phyloP scores from a whole-genome alignment of 2,888 invertebrate species.

The Lasiommata megera region DNA sequence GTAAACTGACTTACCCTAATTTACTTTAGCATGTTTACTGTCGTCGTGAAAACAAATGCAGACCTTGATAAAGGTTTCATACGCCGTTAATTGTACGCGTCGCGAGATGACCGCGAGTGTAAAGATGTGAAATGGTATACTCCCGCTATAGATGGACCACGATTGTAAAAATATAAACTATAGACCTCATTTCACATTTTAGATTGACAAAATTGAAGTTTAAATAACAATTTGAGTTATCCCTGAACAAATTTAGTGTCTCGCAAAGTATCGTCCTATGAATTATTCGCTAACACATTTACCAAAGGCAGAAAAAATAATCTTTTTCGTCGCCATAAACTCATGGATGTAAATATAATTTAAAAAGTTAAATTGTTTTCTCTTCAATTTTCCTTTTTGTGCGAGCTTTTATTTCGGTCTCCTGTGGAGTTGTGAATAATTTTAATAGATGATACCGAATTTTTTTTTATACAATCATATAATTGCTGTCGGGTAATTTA shows the following conservation, averaged over 20 bases:
- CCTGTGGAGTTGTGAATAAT: conserved; percentile 5
- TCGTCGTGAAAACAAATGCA: too few relatives aligned
- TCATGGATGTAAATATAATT: conserved; percentile 29
- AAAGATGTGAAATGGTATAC: too few relatives aligned
- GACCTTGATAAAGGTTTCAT: too few relatives aligned
- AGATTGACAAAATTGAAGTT: background rate
- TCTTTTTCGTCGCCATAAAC: conserved; percentile 19
- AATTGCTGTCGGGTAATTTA: too few relatives aligned
- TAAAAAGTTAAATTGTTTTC: conserved; percentile 29
- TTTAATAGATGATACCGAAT: conserved; percentile 5
- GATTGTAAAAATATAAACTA: too few relatives aligned
- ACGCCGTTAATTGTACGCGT: too few relatives aligned
- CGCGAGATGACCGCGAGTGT: too few relatives aligned
- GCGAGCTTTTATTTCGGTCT: conserved; percentile 2
- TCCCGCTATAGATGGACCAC: too few relatives aligned
- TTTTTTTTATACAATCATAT: too few relatives aligned
- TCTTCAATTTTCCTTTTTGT: conserved; percentile 21
- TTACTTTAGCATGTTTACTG: too few relatives aligned
- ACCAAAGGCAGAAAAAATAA: background rate
- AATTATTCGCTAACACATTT: background rate
- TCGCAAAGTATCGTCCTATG: background rate
- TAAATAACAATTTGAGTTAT: background rate
- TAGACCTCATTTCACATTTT: too few relatives aligned
- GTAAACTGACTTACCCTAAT: too few relatives aligned
- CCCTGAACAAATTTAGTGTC: background rate